These are phyloP conservation scores for Diabrotica virgifera DNA, from an alignment of 1,140 invertebrate genomes.

Conservation along the genomic window DNA sequence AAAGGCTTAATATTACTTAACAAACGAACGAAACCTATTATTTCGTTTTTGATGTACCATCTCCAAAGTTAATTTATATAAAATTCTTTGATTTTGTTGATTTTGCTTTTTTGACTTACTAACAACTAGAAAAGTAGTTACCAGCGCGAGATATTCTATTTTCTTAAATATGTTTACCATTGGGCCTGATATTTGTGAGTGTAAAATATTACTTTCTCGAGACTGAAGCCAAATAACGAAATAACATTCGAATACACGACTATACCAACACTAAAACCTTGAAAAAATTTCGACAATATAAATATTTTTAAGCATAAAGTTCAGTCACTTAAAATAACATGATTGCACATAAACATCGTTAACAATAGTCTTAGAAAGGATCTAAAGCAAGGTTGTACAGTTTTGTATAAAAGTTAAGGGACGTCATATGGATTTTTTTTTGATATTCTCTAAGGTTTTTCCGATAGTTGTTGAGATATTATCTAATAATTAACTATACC, in stretches of 20 bases:
- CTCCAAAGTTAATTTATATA: too few relatives aligned
- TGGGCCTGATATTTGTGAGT: too few relatives aligned
- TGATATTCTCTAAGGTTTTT: slow-evolving; percentile 43
- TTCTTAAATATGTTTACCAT: too few relatives aligned
- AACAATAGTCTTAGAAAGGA: slow-evolving; percentile 5
- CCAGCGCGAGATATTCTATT: too few relatives aligned
- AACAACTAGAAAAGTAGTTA: too few relatives aligned
- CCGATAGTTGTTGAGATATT: slow-evolving; percentile 45
- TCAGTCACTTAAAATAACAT: slow-evolving; percentile 20
- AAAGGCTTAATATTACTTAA: too few relatives aligned
- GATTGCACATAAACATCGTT: slow-evolving; percentile 21
- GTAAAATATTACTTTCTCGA: too few relatives aligned
- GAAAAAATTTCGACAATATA: slow-evolving; percentile 6
- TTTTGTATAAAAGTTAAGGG: slow-evolving; percentile 47
- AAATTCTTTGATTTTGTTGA: too few relatives aligned
- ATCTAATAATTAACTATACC: slow-evolving; percentile 46
- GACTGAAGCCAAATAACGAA: too few relatives aligned
- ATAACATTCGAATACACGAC: not conserved
- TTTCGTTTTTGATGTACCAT: too few relatives aligned
- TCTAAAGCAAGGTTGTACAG: slow-evolving; percentile 18
- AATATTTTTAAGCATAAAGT: slow-evolving; percentile 18
- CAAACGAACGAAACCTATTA: too few relatives aligned
- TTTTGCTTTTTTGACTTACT: too few relatives aligned
- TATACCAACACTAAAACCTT: not conserved
- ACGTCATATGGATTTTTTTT: slow-evolving; percentile 45